Conservation (phyloP, 2,113 vertebrate genomes). For the Gallinago undulata region DNA sequence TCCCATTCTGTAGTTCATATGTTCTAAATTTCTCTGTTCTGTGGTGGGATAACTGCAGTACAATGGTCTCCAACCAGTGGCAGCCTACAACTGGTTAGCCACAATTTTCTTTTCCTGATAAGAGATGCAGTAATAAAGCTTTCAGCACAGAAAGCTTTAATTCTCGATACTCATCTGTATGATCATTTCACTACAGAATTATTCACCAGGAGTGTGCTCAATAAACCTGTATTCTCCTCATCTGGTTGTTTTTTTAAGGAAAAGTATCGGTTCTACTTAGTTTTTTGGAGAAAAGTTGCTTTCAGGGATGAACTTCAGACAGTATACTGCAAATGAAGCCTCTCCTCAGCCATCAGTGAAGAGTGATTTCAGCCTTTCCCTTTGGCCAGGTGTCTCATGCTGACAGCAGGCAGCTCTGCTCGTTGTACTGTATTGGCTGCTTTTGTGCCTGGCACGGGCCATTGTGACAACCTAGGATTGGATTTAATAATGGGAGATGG, state of each 20-base stretch:
- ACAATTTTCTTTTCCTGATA: not conserved
- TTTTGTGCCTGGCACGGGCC: not conserved
- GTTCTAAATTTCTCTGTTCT: not conserved
- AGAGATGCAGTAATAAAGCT: not conserved
- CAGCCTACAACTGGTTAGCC: not conserved
- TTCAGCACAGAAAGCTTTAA: not conserved
- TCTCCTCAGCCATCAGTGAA: not conserved
- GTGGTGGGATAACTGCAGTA: not conserved
- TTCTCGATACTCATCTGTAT: not conserved
- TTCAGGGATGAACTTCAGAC: not conserved
- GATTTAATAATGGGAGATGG: not conserved
- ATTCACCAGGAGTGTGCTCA: not conserved
- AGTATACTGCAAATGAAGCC: not conserved
- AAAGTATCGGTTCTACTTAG: not conserved
- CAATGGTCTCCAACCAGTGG: not conserved
- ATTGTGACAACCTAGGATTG: not conserved
- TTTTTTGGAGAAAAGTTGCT: not conserved
- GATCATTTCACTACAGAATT: not conserved
- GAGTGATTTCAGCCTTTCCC: not conserved
- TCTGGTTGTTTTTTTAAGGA: not conserved
- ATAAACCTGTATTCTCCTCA: not conserved
- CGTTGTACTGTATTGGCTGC: not conserved
- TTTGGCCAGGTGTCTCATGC: not conserved
- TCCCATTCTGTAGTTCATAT: fast-evolving
- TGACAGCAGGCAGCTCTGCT: not conserved